A percentile compares a stretch with the other conserved stretches of the same genome.
Conservation (phyloP, 2,113 vertebrate species). For the Neolamprologus falcicula region DNA sequence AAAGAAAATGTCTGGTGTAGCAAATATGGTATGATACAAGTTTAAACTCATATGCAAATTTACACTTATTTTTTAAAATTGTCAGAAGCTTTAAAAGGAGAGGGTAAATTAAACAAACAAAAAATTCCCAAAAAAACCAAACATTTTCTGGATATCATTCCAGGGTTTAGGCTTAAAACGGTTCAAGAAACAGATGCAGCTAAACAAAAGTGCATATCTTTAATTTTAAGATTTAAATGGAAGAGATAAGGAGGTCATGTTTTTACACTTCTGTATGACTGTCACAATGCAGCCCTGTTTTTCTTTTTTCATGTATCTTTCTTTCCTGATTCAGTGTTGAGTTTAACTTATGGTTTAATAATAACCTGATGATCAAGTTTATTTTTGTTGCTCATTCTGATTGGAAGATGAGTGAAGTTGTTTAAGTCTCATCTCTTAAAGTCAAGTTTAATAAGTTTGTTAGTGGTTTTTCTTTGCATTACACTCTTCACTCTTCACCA, state of each 20-base stretch:
- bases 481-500: background rate
- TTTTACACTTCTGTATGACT: background rate
- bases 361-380: background rate
- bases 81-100: background rate
- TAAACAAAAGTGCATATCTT: background rate
- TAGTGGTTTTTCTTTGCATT: background rate
- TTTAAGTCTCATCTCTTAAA: background rate
- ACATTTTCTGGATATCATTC: background rate
- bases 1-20: background rate
- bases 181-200: background rate
- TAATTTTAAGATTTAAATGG: background rate
- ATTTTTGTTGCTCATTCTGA: background rate
- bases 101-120: background rate
- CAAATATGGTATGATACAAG: background rate
- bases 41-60: background rate
- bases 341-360: background rate
- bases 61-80: background rate
- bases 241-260: background rate
- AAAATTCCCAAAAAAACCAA: rapidly evolving
- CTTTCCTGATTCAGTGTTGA: background rate
- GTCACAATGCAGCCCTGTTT: background rate
- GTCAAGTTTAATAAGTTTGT: background rate
- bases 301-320: background rate
- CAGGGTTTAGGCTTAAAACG: background rate
- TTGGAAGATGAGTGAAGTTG: background rate